Base-by-base conservation (phyloP, 2,113 vertebrate genomes). In the Hiodon alosoides region DNA sequence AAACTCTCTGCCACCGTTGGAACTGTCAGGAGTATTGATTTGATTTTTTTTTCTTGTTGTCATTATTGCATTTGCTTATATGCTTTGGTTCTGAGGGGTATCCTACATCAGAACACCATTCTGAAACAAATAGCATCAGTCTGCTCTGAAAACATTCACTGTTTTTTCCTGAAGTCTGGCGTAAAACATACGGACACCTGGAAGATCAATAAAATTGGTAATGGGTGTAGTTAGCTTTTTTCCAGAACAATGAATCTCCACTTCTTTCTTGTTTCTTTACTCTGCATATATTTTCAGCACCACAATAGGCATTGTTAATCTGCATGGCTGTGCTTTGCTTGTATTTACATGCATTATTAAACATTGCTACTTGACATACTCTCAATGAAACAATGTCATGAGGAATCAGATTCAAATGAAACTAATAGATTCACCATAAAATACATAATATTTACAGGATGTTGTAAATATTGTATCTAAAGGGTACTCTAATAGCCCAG, bases 151-250 rank as follows among this genome's bases (percentile, higher is more conserved):
- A 58, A 74, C 69, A 67, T 73, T 67, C 4, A 69, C 64, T 77
- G 79, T 76, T 72, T 4, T 51, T 69, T 72, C 72, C 58, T 13
- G 31, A 17, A 14, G 67, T 64, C 71, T 16, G 7, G 9, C 51
- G 17, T 65, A 60, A 47, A 14, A 31, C 73, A 76, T 61, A 31
- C n/a, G 76, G 69, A 62, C 71, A 14, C 51, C 8, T n/a, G 10
- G 65, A 52, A 71, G 60, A 87, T 86, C 82, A 48, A 87, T 88
- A 62, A 79, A 73, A 52, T 67, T 53, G 16, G 71, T 83, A 87
- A 89, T 85, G 77, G 76, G 77, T 80, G 78, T 52, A 64, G 51
- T 50, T 78, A 60, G 61, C 67, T 48, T 48, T 50, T 79, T 31
- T 31, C 31, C 31, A 31, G 31, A 31, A 31, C 31, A 31, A 31